Evolutionary conservation across 2,797 vertebrate species (phyloP).

Genomic region (Choloepus didactylus): DNA sequence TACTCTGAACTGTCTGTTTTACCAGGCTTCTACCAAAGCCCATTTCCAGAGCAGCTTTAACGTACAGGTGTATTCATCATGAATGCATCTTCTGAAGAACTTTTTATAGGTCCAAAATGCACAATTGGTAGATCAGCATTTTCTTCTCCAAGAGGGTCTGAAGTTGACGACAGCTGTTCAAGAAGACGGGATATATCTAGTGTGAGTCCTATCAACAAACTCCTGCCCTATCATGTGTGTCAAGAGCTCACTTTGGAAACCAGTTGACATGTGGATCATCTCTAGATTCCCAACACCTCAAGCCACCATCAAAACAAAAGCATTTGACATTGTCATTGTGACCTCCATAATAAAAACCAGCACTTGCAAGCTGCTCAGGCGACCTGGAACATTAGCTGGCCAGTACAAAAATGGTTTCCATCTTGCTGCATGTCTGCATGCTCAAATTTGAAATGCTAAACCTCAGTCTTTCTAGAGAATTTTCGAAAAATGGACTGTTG

Average conservation of each 20-base stretch:
- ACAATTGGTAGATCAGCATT: conserved; percentile 95
- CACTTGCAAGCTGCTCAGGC: conserved; percentile 95
- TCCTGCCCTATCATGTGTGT: conserved; percentile 95
- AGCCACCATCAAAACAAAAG: conserved; percentile 98
- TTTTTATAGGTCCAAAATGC: conserved; percentile 93
- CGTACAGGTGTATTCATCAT: conserved; percentile 97
- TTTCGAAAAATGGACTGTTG: conserved; percentile 94
- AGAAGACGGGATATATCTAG: conserved; percentile 97
- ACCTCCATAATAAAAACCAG: conserved; percentile 98
- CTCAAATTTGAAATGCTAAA: conserved; percentile 94
- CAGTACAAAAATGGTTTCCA: conserved; percentile 95
- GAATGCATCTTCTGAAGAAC: conserved; percentile 93
- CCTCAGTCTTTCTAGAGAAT: conserved; percentile 86
- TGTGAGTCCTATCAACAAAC: conserved; percentile 96
- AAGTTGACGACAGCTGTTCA: conserved; percentile 97
- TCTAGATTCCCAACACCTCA: conserved; percentile 98
- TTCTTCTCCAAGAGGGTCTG: conserved; percentile 93
- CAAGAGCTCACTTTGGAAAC: conserved; percentile 99
- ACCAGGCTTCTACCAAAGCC: conserved; percentile 95
- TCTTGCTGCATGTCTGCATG: conserved; percentile 94
- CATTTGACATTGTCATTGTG: conserved; percentile 98
- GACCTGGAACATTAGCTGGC: conserved; percentile 95
- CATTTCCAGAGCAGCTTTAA: conserved; percentile 97
- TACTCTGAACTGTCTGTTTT: conserved; percentile 96
- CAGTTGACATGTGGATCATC: conserved; percentile 99